Conservation (phyloP, 2,113 vertebrate species). For the Clupea harengus region DNA sequence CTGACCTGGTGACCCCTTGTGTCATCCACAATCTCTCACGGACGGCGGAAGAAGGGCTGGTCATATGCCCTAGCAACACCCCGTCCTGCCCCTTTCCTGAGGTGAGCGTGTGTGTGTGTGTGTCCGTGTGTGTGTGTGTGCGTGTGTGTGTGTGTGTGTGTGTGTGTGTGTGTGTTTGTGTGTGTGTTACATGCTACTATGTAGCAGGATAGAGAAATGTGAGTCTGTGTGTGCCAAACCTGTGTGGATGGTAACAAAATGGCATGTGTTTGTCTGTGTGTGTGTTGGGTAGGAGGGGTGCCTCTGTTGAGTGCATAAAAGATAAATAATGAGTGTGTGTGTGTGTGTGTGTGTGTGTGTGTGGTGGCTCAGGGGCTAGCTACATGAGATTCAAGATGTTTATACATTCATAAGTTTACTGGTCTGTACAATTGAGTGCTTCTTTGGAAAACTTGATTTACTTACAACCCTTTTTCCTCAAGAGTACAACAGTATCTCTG, state of each 20-base stretch:
- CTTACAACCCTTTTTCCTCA: not conserved
- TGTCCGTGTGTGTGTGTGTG: not conserved
- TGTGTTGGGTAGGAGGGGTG: too few species aligned
- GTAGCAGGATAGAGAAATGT: too few species aligned
- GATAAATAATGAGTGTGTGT: too few species aligned
- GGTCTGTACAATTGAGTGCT: not conserved
- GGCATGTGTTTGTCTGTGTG: too few species aligned
- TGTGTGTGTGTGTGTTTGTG: not conserved
- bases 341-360: not conserved
- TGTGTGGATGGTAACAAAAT: too few species aligned
- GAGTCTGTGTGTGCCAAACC: too few species aligned
- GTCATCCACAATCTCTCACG: conserved; percentile 83
- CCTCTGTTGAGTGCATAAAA: too few species aligned
- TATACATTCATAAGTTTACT: not conserved
- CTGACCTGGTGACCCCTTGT: conserved; percentile 78
- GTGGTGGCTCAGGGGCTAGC: not conserved
- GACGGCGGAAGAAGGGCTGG: conserved; percentile 72
- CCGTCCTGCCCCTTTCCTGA: conserved; percentile 89
- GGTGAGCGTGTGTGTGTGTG: conserved; percentile 65
- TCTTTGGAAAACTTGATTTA: not conserved
- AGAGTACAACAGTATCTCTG: not conserved
- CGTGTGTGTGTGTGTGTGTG: not conserved
- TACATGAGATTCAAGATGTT: too few species aligned
- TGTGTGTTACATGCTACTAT: not conserved
- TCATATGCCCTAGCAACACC: conserved; percentile 76